Percentiles rank a stretch among this genome's conserved stretches.
These are phyloP conservation scores for Labia minor DNA, from an alignment of 2,888 invertebrate genomes.

Conservation along the genomic window DNA sequence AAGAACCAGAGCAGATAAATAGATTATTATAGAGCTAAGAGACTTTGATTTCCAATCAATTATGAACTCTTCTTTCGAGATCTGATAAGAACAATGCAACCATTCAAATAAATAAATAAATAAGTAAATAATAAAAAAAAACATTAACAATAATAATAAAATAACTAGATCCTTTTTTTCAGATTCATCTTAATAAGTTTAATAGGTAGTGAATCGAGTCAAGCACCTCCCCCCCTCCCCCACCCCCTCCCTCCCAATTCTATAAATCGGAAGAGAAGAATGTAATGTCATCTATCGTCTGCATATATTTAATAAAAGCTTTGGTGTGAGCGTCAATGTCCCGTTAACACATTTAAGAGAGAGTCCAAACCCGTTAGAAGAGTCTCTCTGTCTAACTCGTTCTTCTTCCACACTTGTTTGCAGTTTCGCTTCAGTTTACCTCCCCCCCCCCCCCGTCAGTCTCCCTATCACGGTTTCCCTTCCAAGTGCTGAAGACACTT, in stretches of 20 bases:
- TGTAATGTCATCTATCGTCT: neutral
- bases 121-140: neutral
- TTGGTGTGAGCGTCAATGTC: neutral
- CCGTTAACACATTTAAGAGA: constrained; percentile 13
- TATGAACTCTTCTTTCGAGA: too few species aligned
- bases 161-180: neutral
- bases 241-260: too few species aligned
- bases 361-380: constrained; percentile 13
- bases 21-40: too few species aligned
- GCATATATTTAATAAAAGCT: neutral
- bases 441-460: neutral
- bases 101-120: neutral
- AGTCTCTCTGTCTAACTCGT: neutral
- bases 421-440: neutral
- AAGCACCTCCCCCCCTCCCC: too few species aligned
- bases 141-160: neutral
- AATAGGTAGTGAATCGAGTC: too few species aligned
- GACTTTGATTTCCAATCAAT: too few species aligned
- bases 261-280: neutral
- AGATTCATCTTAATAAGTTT: too few species aligned
- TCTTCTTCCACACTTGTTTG: neutral
- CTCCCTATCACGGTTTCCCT: neutral
- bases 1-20: too few species aligned
- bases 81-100: neutral
- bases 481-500: neutral